Conservation (phyloP, 2,113 vertebrate species). For the Pavo muticus region DNA sequence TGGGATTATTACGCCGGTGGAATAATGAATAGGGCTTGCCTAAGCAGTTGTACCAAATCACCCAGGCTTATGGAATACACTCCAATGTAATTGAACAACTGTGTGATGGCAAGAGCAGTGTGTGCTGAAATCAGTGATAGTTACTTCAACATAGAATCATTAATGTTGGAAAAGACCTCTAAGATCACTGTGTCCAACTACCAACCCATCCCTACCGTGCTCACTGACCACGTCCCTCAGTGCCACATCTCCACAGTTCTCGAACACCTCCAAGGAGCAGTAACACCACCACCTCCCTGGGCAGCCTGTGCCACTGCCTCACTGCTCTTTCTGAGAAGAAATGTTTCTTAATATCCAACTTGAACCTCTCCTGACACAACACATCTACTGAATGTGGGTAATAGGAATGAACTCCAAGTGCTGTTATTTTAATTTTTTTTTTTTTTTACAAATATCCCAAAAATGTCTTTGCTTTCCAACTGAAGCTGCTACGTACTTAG, state of each 20-base stretch:
- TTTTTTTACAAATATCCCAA: background rate
- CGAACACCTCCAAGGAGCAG: too few species aligned
- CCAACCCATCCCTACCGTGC: too few species aligned
- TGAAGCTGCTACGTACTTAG: background rate
- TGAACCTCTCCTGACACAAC: too few species aligned
- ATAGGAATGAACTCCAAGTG: background rate
- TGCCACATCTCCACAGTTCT: too few species aligned
- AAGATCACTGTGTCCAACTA: too few species aligned
- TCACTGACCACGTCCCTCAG: too few species aligned
- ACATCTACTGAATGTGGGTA: background rate
- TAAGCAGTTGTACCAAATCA: background rate
- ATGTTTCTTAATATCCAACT: too few species aligned
- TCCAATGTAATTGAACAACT: background rate
- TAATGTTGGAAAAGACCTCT: too few species aligned
- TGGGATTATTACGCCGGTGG: background rate
- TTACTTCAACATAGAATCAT: background rate
- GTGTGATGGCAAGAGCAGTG: background rate
- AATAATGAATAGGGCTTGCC: background rate
- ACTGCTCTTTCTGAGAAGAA: too few species aligned
- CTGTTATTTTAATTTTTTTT: background rate
- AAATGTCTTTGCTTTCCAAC: conserved; percentile 11
- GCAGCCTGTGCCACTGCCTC: too few species aligned
- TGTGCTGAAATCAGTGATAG: background rate
- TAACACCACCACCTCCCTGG: too few species aligned
- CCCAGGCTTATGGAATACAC: background rate